These are phyloP conservation scores for Plodia interpunctella DNA, from an alignment of 1,140 invertebrate genomes.

Conservation along the genomic window DNA sequence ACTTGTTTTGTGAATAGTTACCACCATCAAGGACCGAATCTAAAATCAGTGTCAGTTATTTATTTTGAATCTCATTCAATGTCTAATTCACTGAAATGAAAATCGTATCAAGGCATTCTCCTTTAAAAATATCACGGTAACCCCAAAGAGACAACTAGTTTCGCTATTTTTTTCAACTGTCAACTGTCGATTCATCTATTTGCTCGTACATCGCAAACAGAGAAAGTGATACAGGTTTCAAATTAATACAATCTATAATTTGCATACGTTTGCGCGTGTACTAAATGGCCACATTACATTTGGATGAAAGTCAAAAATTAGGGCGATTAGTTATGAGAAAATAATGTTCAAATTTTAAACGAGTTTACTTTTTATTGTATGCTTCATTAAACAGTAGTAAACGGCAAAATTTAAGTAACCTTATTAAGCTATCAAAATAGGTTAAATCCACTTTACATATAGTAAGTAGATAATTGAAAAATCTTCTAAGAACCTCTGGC, in stretches of 20 bases:
- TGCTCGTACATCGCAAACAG: not conserved
- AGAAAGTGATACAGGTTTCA: not conserved
- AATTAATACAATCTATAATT: not conserved
- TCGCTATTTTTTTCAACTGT: constrained; percentile 6
- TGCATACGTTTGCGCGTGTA: not conserved
- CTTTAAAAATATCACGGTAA: constrained; percentile 25
- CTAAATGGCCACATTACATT: not conserved
- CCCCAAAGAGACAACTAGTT: constrained; percentile 23
- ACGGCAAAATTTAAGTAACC: not conserved
- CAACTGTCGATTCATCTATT: not conserved
- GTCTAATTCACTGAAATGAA: not conserved
- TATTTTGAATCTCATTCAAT: not conserved
- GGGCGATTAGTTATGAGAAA: not conserved
- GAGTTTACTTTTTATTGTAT: not conserved
- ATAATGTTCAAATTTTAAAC: not conserved
- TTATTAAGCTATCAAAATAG: not conserved
- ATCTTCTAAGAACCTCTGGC: too few relatives aligned
- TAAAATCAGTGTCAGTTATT: too few relatives aligned
- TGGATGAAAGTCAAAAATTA: constrained; percentile 1
- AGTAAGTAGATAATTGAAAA: too few relatives aligned
- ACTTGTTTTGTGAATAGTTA: too few relatives aligned
- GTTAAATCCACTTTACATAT: too few relatives aligned
- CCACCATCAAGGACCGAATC: too few relatives aligned
- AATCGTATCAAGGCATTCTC: not conserved
- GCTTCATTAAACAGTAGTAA: not conserved